phyloP scores from a whole-genome alignment of 2,888 invertebrate genomes.

The Odontomyia ornata region DNA sequence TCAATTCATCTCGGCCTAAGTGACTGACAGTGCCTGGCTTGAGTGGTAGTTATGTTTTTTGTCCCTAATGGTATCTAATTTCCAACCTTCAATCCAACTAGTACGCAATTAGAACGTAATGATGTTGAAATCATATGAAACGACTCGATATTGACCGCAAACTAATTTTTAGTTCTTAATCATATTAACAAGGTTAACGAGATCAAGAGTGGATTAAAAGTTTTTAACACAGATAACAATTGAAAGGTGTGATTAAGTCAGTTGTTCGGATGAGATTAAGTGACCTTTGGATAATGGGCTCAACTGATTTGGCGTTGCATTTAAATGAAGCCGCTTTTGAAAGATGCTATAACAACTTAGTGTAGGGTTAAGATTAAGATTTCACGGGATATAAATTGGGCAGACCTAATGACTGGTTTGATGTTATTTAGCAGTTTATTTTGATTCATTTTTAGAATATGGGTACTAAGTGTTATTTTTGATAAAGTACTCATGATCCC shows the following conservation, averaged over 20 bases:
- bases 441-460: no score
- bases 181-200: slow-evolving; percentile 44
- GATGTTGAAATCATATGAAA: slow-evolving; percentile 3
- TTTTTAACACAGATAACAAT: slow-evolving; percentile 21
- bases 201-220: slow-evolving; percentile 32
- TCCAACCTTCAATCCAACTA: slow-evolving; percentile 22
- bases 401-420: no score
- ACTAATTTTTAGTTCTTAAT: slow-evolving; percentile 38
- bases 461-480: no score
- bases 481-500: no score
- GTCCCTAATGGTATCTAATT: slow-evolving; percentile 24
- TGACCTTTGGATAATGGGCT: neutral
- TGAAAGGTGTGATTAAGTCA: slow-evolving; percentile 38
- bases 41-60: slow-evolving; percentile 24
- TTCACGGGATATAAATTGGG: no score
- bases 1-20: neutral
- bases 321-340: no score
- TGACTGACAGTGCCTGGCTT: neutral
- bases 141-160: slow-evolving; percentile 28
- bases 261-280: slow-evolving; percentile 12
- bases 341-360: no score
- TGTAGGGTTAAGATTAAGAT: no score
- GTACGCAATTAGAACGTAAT: slow-evolving; percentile 36
- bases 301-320: no score
- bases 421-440: no score